Base-by-base conservation (phyloP, 2,113 vertebrate species). In the Serilophus lunatus region DNA sequence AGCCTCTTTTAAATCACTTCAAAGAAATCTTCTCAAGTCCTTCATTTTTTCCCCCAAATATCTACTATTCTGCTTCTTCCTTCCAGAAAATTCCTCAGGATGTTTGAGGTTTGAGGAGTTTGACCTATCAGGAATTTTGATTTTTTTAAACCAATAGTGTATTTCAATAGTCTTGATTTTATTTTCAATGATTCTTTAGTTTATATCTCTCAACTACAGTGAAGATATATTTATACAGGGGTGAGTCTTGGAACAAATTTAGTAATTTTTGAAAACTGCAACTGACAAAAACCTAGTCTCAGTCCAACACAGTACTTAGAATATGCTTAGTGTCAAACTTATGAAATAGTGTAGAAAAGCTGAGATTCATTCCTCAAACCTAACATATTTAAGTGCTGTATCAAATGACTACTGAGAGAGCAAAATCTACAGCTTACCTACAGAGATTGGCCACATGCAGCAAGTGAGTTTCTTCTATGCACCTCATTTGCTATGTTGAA, bases 1-100 rank as follows among this genome's bases (percentile, higher is more conserved):
- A 90, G 45, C 31, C 8, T 94, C 35, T 68, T 89, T 61, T 44
- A 84, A 96, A 72, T 42, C 80, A 81, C 75, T 93, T 88, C 88
- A 97, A 91, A 96, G 85, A 92, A 90, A 57, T 70, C 33, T 82
- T 90, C 70, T 94, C 33, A 82, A 92, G 79, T 50, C 33, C 25
- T 36, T 61, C 44, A 18, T 40, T 36, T 51, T 49, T 12, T 1
- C 1, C 1, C 19, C 2, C 17, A 26, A 22, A 45, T 78, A 65
- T 57, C 28, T 75, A 60, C 23, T 90, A 33, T 71, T 91, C 54
- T 91, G 14, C 25, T 65, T 44, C 31, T 89, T 82, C 24, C 22
- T 22, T 65, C 26, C 59, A 91, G 60, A 86, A 88, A 86, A 88
- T 66, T 83, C 45, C 8, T 13, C 7, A 82, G 35, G n/a, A 35